Evolutionary conservation across 2,888 invertebrate species (phyloP), one percentile per base, ranked within the genome.

Genomic region (Hyles lineata): DNA sequence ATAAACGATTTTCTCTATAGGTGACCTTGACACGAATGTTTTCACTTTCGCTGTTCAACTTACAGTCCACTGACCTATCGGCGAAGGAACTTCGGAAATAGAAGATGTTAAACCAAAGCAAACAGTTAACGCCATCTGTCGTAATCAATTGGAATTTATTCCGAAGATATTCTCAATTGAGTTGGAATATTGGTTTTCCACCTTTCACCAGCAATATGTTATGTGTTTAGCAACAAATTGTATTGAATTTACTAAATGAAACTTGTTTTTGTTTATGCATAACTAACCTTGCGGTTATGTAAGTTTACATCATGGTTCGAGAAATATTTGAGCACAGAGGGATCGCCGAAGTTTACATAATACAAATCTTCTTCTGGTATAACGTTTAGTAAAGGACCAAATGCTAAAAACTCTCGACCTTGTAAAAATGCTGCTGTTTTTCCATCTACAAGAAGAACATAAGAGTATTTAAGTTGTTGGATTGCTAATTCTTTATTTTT

Each of bases 311-410:
- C 75, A 71, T 83, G 73, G 72, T 81, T 86, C 0, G 94, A 81
- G 80, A 94, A 94, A 81, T 85, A 91, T 71, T 84, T 87, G 17
- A 90, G 80, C 2, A 94, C 94, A 6, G 90, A 89, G 59, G 88
- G 82, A 76, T 93, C 92, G 29, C 92, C 94, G 80, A 94, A 93
- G 81, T 94, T 93, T 2, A 85, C 86, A 74, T 92, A 90, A 75
- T 92, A 94, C 50, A 94, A 85, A 80, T 94, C 94, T 84, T 94
- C 94, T 81, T 94, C 94, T 1, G 94, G 93, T 6, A 94, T 81
- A 11, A 84, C 82, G 76, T 92, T 90, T 62, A 94, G 81, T 50
- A 94, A 85, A 58, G 79, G 75, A 50, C 87, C 92, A 76, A 94
- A 91, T 3, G 94, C 93, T 74, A 89, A 77, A 76, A 80, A 89